Conservation (phyloP, 2,888 invertebrate genomes). For the Volucella bombylans region DNA sequence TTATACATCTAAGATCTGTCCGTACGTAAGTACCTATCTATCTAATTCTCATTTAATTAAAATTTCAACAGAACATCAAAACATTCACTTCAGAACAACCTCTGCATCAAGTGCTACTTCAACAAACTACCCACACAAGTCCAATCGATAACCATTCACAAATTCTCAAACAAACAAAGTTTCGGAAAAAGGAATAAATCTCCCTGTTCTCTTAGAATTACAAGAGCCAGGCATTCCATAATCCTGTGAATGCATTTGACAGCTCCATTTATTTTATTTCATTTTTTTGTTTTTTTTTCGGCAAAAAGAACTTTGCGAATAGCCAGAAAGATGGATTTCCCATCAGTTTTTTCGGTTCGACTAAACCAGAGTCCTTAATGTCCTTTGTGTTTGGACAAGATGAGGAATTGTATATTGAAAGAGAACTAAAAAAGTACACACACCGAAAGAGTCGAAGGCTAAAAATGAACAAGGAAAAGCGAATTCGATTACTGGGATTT, state of each 20-base stretch:
- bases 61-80: too few relatives aligned
- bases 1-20: too few relatives aligned
- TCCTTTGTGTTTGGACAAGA: constrained; percentile 46
- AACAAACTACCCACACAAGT: neutral
- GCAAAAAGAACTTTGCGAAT: constrained; percentile 14
- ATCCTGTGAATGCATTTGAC: constrained; percentile 56
- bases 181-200: constrained; percentile 14
- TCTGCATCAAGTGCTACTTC: too few relatives aligned
- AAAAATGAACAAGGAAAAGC: constrained; percentile 37
- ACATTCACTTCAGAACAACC: too few relatives aligned
- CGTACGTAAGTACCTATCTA: too few relatives aligned
- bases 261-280: constrained; percentile 38
- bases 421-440: neutral
- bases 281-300: constrained; percentile 18
- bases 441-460: constrained; percentile 8
- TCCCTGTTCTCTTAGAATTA: constrained; percentile 7
- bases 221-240: constrained; percentile 47
- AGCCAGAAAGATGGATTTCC: constrained; percentile 32
- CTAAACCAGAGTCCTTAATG: constrained; percentile 25
- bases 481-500: constrained; percentile 59
- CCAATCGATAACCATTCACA: constrained; percentile 20
- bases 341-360: constrained; percentile 4
- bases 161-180: constrained; percentile 32
- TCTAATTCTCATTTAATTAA: too few relatives aligned
- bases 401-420: constrained; percentile 30